Percentiles rank a stretch among this genome's conserved stretches.
Evolutionary conservation across 1,140 invertebrate species (phyloP).

Genomic region (Oreohelix idahoensis): DNA sequence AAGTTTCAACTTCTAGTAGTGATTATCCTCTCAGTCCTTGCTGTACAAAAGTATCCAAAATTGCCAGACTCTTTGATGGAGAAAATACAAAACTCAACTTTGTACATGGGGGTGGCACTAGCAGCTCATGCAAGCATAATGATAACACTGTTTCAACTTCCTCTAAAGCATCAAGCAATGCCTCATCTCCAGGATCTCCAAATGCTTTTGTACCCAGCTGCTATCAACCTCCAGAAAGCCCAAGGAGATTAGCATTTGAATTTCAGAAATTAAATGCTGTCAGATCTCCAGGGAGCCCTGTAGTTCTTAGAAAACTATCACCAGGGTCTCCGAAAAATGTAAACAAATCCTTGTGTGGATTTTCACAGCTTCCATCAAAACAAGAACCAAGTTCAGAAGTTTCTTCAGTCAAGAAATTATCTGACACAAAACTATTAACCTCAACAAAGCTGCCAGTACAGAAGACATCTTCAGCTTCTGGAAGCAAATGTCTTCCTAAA

Average conservation of each 20-base stretch:
- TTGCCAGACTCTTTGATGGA: conserved; percentile 2
- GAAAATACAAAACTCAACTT: conserved; percentile 15
- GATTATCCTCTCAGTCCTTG: conserved; percentile 22
- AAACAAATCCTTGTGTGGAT: not conserved
- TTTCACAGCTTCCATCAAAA: not conserved
- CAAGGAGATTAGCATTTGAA: conserved; percentile 16
- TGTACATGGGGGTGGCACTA: not conserved
- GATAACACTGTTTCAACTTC: conserved; percentile 4
- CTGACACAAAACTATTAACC: not conserved
- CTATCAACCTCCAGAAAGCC: conserved; percentile 31
- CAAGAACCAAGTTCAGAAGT: not conserved
- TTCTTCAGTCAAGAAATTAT: not conserved
- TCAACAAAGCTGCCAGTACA: not conserved
- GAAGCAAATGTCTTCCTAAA: conserved; percentile 2
- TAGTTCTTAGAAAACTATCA: not conserved
- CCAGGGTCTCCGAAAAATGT: not conserved
- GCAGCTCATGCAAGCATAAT: not conserved
- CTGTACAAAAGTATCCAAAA: conserved; percentile 4
- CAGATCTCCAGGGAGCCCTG: not conserved
- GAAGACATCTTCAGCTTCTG: too few relatives aligned
- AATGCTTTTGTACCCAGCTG: conserved; percentile 1
- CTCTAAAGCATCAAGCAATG: not conserved
- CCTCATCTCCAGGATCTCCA: conserved; percentile 18
- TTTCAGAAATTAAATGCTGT: conserved; percentile 17
- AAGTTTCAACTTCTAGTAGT: conserved; percentile 25